phyloP scores from a whole-genome alignment of 30 jellyfish, hydroid and myxozoan genomes.

The Turritopsis dohrnii region DNA sequence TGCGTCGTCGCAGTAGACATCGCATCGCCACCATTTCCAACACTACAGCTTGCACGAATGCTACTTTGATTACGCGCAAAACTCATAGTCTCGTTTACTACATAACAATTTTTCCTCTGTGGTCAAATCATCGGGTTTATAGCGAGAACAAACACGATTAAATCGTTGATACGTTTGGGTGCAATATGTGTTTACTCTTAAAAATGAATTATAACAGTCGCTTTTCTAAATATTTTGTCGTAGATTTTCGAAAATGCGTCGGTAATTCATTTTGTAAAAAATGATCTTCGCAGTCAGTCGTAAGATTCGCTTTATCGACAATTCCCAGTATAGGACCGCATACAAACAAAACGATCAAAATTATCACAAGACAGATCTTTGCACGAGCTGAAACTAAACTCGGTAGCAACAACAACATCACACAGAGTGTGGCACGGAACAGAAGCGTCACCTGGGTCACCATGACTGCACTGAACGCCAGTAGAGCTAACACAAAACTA shows the following conservation, averaged over 20 bases:
- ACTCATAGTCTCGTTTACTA: not conserved
- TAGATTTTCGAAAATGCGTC: no score
- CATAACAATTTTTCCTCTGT: not conserved
- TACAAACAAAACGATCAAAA: conserved; percentile 37
- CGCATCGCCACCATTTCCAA: not conserved
- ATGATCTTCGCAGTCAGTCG: not conserved
- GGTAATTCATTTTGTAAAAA: not conserved
- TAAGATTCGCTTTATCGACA: conserved; percentile 34
- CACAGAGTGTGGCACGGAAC: conserved; percentile 56
- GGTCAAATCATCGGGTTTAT: not conserved
- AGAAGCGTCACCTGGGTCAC: conserved; percentile 51
- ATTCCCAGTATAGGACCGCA: conserved; percentile 65
- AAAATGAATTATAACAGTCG: not conserved
- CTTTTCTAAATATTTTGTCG: not conserved
- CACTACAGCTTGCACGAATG: not conserved
- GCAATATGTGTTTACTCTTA: not conserved
- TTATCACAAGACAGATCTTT: conserved; percentile 34
- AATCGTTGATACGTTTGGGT: not conserved
- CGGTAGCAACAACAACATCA: conserved; percentile 49
- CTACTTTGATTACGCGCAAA: not conserved
- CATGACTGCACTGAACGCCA: conserved; percentile 36
- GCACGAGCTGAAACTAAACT: conserved; percentile 55
- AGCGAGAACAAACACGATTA: not conserved
- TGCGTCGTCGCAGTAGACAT: not conserved
- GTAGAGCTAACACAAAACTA: conserved; percentile 38